phyloP scores from a whole-genome alignment of 2,797 vertebrate species.

The Lagodon rhomboides region DNA sequence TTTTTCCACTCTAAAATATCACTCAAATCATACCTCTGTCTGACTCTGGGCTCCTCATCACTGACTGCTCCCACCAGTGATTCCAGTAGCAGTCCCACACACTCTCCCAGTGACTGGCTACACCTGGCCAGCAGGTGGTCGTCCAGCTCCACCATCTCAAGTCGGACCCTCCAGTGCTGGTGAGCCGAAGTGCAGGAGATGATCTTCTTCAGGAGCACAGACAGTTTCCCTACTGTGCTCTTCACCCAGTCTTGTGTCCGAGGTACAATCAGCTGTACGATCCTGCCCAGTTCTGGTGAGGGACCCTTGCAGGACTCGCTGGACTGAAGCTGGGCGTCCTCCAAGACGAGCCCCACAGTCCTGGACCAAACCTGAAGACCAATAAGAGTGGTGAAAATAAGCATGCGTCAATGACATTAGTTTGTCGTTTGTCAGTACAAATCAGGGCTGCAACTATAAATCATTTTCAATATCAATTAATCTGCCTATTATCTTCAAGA shows the following conservation, averaged over 20 bases:
- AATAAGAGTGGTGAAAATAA: background rate
- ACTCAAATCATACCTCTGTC: constrained; percentile 73
- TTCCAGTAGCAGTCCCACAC: constrained; percentile 88
- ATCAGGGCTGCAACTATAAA: no score
- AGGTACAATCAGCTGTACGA: constrained; percentile 87
- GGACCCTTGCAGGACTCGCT: constrained; percentile 49
- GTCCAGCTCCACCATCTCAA: constrained; percentile 88
- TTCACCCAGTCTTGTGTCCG: constrained; percentile 89
- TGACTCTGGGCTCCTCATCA: constrained; percentile 89
- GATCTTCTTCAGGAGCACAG: constrained; percentile 88
- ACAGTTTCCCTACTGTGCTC: constrained; percentile 86
- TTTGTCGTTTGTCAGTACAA: no score
- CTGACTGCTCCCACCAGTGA: constrained; percentile 91
- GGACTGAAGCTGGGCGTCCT: constrained; percentile 88
- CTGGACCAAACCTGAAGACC: constrained; percentile 84
- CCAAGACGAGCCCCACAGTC: constrained; percentile 88
- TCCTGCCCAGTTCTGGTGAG: constrained; percentile 70
- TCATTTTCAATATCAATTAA: no score
- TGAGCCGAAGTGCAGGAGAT: constrained; percentile 88
- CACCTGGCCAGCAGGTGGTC: constrained; percentile 87
- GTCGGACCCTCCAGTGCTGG: constrained; percentile 93
- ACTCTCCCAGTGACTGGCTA: constrained; percentile 84
- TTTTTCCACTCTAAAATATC: background rate
- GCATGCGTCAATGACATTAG: no score
- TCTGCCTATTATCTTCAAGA: no score